Conservation (phyloP, 2,113 vertebrate genomes). For the Nestor notabilis region DNA sequence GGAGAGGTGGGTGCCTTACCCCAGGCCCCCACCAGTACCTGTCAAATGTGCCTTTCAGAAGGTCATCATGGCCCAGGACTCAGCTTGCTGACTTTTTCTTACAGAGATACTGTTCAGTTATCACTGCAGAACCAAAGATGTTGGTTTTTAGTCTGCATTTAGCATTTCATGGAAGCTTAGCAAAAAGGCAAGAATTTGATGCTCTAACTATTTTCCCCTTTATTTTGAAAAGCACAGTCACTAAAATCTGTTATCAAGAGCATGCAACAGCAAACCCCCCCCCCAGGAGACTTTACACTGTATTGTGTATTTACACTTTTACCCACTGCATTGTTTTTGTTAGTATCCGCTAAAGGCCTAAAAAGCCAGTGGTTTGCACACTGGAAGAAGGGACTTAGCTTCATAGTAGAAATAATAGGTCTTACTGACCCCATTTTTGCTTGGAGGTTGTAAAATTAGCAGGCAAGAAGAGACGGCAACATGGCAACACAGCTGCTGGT, state of each 20-base stretch:
- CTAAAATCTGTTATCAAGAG: neutral
- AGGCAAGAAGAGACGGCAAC: neutral
- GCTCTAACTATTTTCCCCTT: conserved; percentile 1
- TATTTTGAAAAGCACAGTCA: neutral
- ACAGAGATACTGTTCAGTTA: neutral
- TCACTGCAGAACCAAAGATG: neutral
- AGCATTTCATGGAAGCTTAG: neutral
- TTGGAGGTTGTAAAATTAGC: neutral
- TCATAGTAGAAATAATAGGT: neutral
- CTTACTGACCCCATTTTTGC: neutral
- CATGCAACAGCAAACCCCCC: neutral
- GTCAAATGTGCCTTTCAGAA: neutral
- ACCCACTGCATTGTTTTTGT: neutral
- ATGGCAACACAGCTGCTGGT: neutral
- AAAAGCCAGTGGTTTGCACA: neutral
- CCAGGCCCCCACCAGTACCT: neutral
- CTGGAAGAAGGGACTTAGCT: neutral
- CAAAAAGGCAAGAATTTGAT: conserved; percentile 33
- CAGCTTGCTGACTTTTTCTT: neutral
- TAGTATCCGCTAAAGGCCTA: neutral
- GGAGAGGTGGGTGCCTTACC: neutral
- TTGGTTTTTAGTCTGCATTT: neutral
- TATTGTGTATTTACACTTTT: too few species aligned
- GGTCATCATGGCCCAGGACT: neutral
- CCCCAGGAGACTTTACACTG: neutral